phyloP scores from a whole-genome alignment of 1,140 invertebrate genomes.

The Apis laboriosa region DNA sequence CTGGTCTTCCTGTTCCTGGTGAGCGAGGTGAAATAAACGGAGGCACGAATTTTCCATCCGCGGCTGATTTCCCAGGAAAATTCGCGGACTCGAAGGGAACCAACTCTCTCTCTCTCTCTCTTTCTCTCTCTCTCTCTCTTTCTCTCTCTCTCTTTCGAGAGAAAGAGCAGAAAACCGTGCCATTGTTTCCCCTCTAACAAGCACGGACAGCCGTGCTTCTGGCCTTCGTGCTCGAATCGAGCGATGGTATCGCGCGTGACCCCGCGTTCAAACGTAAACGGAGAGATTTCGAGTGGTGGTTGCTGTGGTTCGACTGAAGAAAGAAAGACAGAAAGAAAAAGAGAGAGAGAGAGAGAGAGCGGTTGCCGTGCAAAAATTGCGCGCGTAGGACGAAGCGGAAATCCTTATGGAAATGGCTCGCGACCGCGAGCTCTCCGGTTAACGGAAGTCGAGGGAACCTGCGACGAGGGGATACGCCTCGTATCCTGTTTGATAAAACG shows the following conservation, averaged over 20 bases:
- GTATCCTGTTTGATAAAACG: slow-evolving; percentile 34
- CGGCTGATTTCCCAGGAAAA: slow-evolving; percentile 5
- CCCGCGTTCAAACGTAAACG: slow-evolving; percentile 43
- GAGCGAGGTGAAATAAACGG: neutral
- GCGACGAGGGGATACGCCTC: neutral
- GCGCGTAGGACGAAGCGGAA: slow-evolving; percentile 38
- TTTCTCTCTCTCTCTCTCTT: neutral
- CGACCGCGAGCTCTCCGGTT: slow-evolving; percentile 1
- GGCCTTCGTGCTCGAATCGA: slow-evolving; percentile 41
- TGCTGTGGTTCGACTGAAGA: neutral
- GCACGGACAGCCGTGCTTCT: slow-evolving; percentile 33
- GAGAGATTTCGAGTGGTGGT: slow-evolving; percentile 39
- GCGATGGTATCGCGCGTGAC: slow-evolving; percentile 50
- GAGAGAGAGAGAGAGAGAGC: too few relatives aligned
- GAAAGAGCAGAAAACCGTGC: slow-evolving; percentile 25
- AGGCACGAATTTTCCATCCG: too few relatives aligned
- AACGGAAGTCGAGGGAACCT: slow-evolving; percentile 32
- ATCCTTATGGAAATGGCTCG: slow-evolving; percentile 47
- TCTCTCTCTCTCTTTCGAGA: too few relatives aligned
- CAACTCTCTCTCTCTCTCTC: neutral
- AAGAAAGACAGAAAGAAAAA: neutral
- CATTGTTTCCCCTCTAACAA: slow-evolving; percentile 45
- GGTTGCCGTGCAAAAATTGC: slow-evolving; percentile 34
- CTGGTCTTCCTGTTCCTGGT: too few relatives aligned
- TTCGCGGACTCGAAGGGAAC: slow-evolving; percentile 14